phyloP scores from a whole-genome alignment of 2,113 vertebrate genomes.

The Monarcha castaneiventris region DNA sequence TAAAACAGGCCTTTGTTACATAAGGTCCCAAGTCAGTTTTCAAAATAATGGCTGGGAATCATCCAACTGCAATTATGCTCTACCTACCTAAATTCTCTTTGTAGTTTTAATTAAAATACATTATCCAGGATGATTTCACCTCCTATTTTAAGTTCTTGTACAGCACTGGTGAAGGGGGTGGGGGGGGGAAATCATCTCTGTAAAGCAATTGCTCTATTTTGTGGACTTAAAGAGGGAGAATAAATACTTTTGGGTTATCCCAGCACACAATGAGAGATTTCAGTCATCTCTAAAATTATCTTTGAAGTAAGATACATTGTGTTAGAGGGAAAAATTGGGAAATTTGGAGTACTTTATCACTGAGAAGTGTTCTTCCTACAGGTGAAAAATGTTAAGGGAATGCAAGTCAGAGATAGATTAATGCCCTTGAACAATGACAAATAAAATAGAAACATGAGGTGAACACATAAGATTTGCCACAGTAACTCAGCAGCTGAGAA shows the following conservation, averaged over 20 bases:
- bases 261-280: neutral
- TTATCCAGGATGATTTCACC: slow-evolving; percentile 38
- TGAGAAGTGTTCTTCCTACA: neutral
- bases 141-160: slow-evolving; percentile 3
- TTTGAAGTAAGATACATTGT: neutral
- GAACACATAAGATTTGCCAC: neutral
- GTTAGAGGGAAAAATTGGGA: neutral
- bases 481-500: neutral
- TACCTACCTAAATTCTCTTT: slow-evolving; percentile 41
- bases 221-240: neutral
- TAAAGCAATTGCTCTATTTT: neutral
- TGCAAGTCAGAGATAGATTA: neutral
- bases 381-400: neutral
- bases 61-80: slow-evolving; percentile 38
- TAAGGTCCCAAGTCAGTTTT: slow-evolving; percentile 24
- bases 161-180: neutral
- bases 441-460: neutral
- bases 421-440: neutral
- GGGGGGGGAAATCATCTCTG: neutral
- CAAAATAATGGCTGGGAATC: slow-evolving; percentile 26
- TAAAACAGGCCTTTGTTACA: slow-evolving; percentile 37
- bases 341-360: neutral
- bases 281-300: neutral
- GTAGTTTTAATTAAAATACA: slow-evolving; percentile 61
- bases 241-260: neutral